These are phyloP conservation scores for Athetis lepigone DNA, from an alignment of 2,888 invertebrate genomes.

Conservation along the genomic window DNA sequence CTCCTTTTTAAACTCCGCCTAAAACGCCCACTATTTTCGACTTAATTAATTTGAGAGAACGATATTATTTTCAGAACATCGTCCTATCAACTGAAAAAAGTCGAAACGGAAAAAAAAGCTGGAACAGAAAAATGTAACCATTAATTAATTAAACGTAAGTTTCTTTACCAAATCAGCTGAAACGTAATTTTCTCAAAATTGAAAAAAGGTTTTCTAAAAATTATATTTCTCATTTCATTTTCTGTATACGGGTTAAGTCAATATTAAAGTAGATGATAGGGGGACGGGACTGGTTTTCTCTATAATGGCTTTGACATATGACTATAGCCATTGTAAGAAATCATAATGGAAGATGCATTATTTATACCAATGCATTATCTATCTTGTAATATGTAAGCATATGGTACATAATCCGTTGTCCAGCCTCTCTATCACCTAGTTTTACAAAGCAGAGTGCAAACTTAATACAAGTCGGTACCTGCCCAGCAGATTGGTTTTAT, in stretches of 20 bases:
- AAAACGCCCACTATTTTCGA: slow-evolving; percentile 43
- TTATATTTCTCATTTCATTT: slow-evolving; percentile 45
- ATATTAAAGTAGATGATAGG: slow-evolving; percentile 37
- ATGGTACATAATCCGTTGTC: not conserved
- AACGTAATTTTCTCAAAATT: slow-evolving; percentile 45
- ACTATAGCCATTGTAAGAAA: slow-evolving; percentile 3
- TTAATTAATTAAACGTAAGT: slow-evolving; percentile 56
- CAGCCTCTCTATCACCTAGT: slow-evolving; percentile 45
- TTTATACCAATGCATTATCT: not conserved
- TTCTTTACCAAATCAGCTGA: slow-evolving; percentile 37
- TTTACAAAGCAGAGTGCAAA: slow-evolving; percentile 43
- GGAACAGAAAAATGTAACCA: slow-evolving; percentile 66
- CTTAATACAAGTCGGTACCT: slow-evolving; percentile 34
- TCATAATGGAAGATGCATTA: slow-evolving; percentile 32
- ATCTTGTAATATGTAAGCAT: not conserved
- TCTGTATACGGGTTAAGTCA: slow-evolving; percentile 41
- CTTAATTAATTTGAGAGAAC: slow-evolving; percentile 47
- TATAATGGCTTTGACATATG: slow-evolving; percentile 16
- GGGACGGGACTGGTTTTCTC: slow-evolving; percentile 17
- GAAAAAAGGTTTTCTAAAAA: slow-evolving; percentile 45
- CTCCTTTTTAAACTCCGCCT: slow-evolving; percentile 17
- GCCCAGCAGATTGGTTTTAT: slow-evolving; percentile 48
- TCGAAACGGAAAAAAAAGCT: slow-evolving; percentile 56
- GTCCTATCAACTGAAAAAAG: slow-evolving; percentile 47
- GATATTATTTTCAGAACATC: slow-evolving; percentile 22